phyloP scores from a whole-genome alignment of 2,113 vertebrate species.

The Crotalus tigris region DNA sequence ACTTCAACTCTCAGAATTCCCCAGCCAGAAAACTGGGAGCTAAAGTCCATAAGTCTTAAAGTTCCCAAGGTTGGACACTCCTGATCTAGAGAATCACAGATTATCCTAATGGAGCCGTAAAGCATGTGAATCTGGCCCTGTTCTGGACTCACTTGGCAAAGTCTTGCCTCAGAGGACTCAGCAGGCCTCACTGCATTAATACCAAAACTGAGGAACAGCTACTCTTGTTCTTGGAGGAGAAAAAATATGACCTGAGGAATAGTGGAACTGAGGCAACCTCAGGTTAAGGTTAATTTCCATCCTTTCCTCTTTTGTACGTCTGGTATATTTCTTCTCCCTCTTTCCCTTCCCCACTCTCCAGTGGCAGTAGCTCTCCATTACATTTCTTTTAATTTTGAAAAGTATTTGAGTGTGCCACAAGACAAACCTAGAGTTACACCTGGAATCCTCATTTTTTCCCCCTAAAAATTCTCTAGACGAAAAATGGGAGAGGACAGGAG shows the following conservation, averaged over 20 bases:
- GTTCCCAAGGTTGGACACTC: not conserved
- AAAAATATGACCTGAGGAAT: not conserved
- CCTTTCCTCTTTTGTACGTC: not conserved
- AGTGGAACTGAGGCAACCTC: not conserved
- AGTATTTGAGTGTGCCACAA: not conserved
- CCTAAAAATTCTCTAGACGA: not conserved
- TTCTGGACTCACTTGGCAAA: not conserved
- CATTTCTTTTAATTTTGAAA: not conserved
- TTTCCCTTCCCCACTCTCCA: not conserved
- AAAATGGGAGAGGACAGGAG: not conserved
- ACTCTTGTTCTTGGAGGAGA: not conserved
- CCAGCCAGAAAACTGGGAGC: not conserved
- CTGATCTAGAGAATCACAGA: not conserved
- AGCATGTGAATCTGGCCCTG: not conserved
- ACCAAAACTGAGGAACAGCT: not conserved
- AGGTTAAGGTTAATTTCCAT: not conserved
- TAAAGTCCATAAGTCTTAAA: not conserved
- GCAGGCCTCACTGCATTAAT: not conserved
- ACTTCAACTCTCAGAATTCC: not conserved
- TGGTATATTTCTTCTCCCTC: not conserved
- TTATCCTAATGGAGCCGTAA: not conserved
- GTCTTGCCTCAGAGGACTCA: not conserved
- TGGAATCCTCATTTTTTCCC: not conserved
- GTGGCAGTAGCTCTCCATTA: not conserved
- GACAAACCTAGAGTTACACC: not conserved